These are phyloP conservation scores for Thumatha senex DNA, from an alignment of 2,888 invertebrate genomes.

Conservation along the genomic window DNA sequence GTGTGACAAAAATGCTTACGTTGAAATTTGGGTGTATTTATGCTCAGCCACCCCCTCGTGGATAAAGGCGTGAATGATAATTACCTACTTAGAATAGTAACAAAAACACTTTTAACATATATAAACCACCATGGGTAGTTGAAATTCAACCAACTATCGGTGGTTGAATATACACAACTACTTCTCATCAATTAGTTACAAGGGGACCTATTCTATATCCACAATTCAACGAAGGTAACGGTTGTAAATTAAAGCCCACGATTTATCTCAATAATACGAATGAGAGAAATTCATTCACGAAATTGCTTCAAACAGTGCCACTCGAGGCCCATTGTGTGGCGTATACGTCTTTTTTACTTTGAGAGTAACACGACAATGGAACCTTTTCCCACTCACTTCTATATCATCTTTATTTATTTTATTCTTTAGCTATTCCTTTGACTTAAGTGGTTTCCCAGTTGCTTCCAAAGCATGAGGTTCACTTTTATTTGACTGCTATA, in stretches of 20 bases:
- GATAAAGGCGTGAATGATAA: too few species aligned
- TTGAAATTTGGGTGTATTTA: too few species aligned
- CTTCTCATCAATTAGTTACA: not conserved
- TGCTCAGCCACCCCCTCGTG: too few species aligned
- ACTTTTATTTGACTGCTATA: too few species aligned
- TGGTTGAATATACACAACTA: not conserved
- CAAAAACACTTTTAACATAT: too few species aligned
- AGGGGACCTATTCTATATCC: not conserved
- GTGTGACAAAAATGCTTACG: too few species aligned
- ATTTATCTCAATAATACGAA: constrained; percentile 3
- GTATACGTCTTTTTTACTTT: constrained; percentile 1
- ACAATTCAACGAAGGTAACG: constrained; percentile 3
- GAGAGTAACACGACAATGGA: constrained; percentile 3
- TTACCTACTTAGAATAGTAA: too few species aligned
- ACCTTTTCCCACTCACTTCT: not conserved
- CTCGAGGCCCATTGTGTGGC: constrained; percentile 5
- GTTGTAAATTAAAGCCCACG: not conserved
- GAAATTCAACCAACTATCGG: not conserved
- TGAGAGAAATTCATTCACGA: constrained; percentile 7
- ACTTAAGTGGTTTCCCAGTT: too few species aligned
- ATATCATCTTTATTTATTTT: not conserved
- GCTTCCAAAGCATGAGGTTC: too few species aligned
- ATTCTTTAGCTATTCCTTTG: too few species aligned
- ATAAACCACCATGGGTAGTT: too few species aligned
- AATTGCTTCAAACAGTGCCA: constrained; percentile 9